Evolutionary conservation across 2,113 vertebrate genomes (phyloP).

Genomic region (Sorex araneus): DNA sequence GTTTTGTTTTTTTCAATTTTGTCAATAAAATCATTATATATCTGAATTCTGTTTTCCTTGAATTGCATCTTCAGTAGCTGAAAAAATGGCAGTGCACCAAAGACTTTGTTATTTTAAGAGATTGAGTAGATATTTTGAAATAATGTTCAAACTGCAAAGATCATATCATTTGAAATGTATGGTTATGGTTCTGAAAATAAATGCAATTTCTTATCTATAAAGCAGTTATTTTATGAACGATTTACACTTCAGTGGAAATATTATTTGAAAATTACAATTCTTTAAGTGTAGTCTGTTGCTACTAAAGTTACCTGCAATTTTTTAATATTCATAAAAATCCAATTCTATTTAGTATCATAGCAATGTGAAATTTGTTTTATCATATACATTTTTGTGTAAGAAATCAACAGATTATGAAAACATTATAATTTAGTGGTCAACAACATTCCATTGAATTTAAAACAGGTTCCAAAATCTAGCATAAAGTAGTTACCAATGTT

Average conservation of each 20-base stretch:
- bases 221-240: conserved; percentile 33
- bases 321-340: conserved; percentile 26
- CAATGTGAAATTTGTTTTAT: conserved; percentile 16
- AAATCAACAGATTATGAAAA: not conserved
- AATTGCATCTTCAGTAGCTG: not conserved
- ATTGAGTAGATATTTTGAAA: conserved; percentile 16
- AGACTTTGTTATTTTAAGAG: conserved; percentile 50
- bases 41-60: not conserved
- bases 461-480: not conserved
- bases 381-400: conserved; percentile 20
- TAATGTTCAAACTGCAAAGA: conserved; percentile 11
- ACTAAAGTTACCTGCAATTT: not conserved
- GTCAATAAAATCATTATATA: conserved; percentile 60
- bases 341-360: not conserved
- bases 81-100: conserved; percentile 23
- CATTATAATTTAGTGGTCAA: conserved; percentile 2
- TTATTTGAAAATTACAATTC: not conserved
- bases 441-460: not conserved
- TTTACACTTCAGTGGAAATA: not conserved
- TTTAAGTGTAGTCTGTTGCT: conserved; percentile 37
- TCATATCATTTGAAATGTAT: not conserved
- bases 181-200: not conserved
- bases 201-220: conserved; percentile 11
- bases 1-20: not conserved
- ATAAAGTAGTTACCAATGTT: not conserved